These are phyloP conservation scores for Tenualosa thibaudeaui DNA, from an alignment of 2,797 vertebrate genomes.

Conservation along the genomic window DNA sequence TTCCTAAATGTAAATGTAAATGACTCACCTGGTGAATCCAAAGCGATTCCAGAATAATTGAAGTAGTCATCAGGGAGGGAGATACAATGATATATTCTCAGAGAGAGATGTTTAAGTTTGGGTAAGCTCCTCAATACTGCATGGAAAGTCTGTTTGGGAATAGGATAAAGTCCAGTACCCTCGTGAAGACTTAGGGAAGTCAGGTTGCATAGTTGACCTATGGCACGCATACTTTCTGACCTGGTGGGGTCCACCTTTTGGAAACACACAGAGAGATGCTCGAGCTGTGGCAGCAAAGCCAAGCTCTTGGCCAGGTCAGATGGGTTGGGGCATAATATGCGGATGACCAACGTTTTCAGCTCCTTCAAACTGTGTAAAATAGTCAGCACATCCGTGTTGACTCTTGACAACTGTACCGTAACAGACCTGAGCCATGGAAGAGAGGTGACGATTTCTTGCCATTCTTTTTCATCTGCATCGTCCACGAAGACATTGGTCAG, in stretches of 20 bases:
- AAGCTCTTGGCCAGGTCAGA: slow-evolving; percentile 42
- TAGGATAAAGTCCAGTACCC: slow-evolving; percentile 30
- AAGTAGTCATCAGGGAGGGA: slow-evolving; percentile 54
- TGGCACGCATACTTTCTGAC: slow-evolving; percentile 35
- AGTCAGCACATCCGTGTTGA: slow-evolving; percentile 44
- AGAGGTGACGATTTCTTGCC: slow-evolving; percentile 43
- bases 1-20: too few species aligned
- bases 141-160: slow-evolving; percentile 48
- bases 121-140: slow-evolving; percentile 51
- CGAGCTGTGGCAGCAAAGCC: slow-evolving; percentile 49
- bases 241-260: slow-evolving; percentile 34
- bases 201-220: slow-evolving; percentile 54
- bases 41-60: slow-evolving; percentile 28
- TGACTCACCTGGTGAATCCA: slow-evolving; percentile 48
- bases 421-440: slow-evolving; percentile 56
- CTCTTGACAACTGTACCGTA: slow-evolving; percentile 50
- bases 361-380: slow-evolving; percentile 47
- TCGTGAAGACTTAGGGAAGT: slow-evolving; percentile 56
- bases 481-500: slow-evolving; percentile 52
- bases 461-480: slow-evolving; percentile 48
- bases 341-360: slow-evolving; percentile 53
- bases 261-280: slow-evolving; percentile 56
- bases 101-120: slow-evolving; percentile 58
- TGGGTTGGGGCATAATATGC: slow-evolving; percentile 38
- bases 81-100: slow-evolving; percentile 48